Percentiles rank a stretch among this genome's conserved stretches.
phyloP scores from a whole-genome alignment of 1,140 invertebrate genomes.

The Drosophila dunni region DNA sequence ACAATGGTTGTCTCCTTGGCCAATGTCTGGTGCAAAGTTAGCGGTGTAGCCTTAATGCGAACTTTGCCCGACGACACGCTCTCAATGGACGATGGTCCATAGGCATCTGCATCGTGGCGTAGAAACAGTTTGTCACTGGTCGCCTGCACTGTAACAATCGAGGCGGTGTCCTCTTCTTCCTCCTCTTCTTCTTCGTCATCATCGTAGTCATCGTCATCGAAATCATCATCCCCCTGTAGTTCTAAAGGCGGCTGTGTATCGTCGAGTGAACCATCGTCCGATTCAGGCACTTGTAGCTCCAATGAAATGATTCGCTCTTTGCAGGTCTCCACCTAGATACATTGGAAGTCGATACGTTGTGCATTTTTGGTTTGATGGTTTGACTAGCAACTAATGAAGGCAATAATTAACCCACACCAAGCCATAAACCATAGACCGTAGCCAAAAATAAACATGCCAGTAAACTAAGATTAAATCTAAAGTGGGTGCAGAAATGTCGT shows the following conservation, averaged over 20 bases:
- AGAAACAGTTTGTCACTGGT: conserved; percentile 80
- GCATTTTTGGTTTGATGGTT: conserved; percentile 61
- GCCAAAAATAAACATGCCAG: conserved; percentile 41
- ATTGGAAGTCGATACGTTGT: conserved; percentile 72
- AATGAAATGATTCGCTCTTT: conserved; percentile 95
- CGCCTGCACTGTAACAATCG: conserved; percentile 80
- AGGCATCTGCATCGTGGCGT: conserved; percentile 69
- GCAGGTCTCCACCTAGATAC: conserved; percentile 92
- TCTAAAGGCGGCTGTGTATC: conserved; percentile 69
- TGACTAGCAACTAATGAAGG: conserved; percentile 64
- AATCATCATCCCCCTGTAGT: conserved; percentile 52
- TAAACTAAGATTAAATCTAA: conserved; percentile 31
- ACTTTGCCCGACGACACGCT: conserved; percentile 72
- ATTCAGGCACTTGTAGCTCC: conserved; percentile 87
- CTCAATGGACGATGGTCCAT: conserved; percentile 80
- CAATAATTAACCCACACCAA: conserved; percentile 49
- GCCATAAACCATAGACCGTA: conserved; percentile 36
- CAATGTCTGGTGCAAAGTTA: conserved; percentile 75
- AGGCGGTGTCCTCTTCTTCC: conserved; percentile 80
- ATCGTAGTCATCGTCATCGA: conserved; percentile 47
- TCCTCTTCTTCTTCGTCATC: conserved; percentile 69
- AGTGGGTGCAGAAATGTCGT: conserved; percentile 29
- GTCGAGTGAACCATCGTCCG: conserved; percentile 62
- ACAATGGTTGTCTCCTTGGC: conserved; percentile 83
- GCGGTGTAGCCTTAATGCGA: conserved; percentile 71